phyloP scores from a whole-genome alignment of 2,888 invertebrate species.

The Plagodis dolabraria region DNA sequence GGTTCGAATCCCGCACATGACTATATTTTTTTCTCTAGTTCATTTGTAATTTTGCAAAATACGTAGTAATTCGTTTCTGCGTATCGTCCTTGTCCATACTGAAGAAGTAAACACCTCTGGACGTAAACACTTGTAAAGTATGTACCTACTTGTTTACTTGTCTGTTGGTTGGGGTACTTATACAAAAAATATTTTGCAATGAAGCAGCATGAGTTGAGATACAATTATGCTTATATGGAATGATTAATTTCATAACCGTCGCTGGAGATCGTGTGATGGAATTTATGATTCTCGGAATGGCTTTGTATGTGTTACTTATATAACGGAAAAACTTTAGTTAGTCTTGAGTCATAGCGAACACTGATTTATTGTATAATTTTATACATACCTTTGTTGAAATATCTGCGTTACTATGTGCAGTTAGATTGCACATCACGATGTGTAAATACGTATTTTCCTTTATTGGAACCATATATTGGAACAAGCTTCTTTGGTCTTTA shows the following conservation, averaged over 20 bases:
- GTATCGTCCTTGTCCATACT: constrained; percentile 8
- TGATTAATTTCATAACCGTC: constrained; percentile 24
- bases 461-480: constrained; percentile 37
- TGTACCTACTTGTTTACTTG: constrained; percentile 17
- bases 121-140: constrained; percentile 1
- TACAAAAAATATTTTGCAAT: constrained; percentile 15
- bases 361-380: constrained; percentile 2
- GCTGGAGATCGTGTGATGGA: constrained; percentile 19
- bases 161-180: constrained; percentile 1
- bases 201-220: constrained; percentile 10
- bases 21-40: too few species aligned
- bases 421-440: constrained; percentile 36
- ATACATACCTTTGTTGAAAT: too few species aligned
- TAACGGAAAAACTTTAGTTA: constrained; percentile 27
- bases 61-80: constrained; percentile 9
- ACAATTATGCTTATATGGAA: not conserved
- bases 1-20: too few species aligned
- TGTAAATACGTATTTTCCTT: constrained; percentile 43
- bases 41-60: too few species aligned
- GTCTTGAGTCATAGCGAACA: constrained; percentile 19
- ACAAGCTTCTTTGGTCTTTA: constrained; percentile 43
- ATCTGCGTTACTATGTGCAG: constrained; percentile 19
- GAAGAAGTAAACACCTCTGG: constrained; percentile 14
- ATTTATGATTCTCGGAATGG: constrained; percentile 31
- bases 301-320: constrained; percentile 5